Conservation (phyloP, 2,888 invertebrate genomes). For the Hypena proboscidalis region DNA sequence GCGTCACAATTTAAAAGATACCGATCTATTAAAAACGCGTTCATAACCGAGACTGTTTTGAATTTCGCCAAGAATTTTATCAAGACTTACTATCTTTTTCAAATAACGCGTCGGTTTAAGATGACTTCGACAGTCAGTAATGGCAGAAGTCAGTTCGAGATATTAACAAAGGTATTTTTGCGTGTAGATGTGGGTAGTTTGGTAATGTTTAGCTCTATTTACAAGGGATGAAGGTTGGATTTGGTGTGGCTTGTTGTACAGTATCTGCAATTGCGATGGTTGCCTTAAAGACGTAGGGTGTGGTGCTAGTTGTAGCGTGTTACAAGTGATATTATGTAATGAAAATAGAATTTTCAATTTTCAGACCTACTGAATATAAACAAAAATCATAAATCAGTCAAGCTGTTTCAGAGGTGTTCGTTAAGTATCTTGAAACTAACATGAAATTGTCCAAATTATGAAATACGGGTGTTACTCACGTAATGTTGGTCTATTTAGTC, state of each 20-base stretch:
- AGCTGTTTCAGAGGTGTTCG: no score
- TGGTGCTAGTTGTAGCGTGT: conserved; percentile 15
- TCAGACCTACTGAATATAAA: no score
- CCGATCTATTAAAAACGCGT: conserved; percentile 29
- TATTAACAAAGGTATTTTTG: conserved; percentile 48
- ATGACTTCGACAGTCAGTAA: conserved; percentile 64
- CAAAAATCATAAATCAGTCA: no score
- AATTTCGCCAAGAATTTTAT: conserved; percentile 33
- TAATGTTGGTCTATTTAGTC: no score
- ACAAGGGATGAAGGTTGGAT: conserved; percentile 30
- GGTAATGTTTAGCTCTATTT: conserved; percentile 19
- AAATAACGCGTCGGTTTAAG: conserved; percentile 49
- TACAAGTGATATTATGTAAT: no score
- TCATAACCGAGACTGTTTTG: conserved; percentile 21
- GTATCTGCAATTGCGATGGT: conserved; percentile 10
- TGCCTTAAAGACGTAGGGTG: conserved; percentile 27
- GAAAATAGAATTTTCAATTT: no score
- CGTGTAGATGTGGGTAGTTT: conserved; percentile 3
- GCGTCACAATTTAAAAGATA: conserved; percentile 33
- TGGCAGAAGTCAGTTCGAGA: conserved; percentile 56
- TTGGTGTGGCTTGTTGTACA: conserved; percentile 16
- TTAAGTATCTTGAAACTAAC: no score
- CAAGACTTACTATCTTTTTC: conserved; percentile 43
- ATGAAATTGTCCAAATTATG: no score
- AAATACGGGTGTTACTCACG: no score